phyloP scores from a whole-genome alignment of 2,797 vertebrate species.

The Cryptoprocta ferox region DNA sequence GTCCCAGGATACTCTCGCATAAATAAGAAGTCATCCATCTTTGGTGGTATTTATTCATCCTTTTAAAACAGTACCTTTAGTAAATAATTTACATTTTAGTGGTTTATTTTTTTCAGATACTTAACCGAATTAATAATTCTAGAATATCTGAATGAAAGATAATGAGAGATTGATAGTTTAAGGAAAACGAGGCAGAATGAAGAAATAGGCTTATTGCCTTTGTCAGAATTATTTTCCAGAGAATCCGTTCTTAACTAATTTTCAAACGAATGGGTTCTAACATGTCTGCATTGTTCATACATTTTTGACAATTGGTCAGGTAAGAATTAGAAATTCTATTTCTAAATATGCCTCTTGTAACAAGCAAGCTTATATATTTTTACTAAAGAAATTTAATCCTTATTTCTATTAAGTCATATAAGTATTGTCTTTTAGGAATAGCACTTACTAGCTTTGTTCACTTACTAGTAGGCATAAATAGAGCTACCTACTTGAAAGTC shows the following conservation, averaged over 20 bases:
- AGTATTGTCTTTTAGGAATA: background rate
- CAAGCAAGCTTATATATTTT: background rate
- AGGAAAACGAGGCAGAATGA: conserved; percentile 14
- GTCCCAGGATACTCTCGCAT: background rate
- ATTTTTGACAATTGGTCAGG: conserved; percentile 17
- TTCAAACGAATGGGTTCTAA: background rate
- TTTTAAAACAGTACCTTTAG: background rate
- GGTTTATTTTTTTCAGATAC: conserved; percentile 1
- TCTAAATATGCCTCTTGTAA: background rate
- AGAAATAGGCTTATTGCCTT: background rate
- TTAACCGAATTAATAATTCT: background rate
- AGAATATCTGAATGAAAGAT: background rate
- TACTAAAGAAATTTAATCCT: background rate
- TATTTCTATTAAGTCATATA: background rate
- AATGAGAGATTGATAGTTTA: background rate
- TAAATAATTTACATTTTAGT: background rate
- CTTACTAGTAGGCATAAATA: background rate
- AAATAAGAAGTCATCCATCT: background rate
- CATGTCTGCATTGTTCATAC: background rate
- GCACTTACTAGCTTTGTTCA: background rate
- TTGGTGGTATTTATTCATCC: background rate
- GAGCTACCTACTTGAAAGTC: background rate
- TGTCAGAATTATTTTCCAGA: background rate
- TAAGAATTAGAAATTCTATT: conserved; percentile 2
- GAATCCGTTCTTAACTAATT: background rate